Evolutionary conservation across 2,888 invertebrate species (phyloP).

Genomic region (Mimachlamys varia): DNA sequence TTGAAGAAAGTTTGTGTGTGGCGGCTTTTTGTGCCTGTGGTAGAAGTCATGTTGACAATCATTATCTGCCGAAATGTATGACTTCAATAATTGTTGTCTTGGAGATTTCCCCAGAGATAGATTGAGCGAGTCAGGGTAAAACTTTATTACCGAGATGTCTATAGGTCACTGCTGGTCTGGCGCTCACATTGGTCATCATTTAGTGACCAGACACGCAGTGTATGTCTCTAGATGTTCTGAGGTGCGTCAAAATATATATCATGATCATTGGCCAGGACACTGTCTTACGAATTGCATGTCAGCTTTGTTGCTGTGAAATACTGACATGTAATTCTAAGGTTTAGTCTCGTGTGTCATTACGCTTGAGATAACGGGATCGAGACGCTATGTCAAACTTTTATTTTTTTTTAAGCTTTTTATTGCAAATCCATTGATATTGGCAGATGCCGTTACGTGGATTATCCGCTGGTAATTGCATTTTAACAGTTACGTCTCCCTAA

Average conservation of each 20-base stretch:
- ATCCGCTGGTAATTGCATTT: not conserved
- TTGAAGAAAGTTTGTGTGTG: not conserved
- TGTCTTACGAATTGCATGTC: not conserved
- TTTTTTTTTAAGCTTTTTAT: too few relatives aligned
- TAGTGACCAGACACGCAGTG: not conserved
- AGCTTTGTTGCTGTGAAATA: not conserved
- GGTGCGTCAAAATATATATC: not conserved
- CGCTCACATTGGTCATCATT: not conserved
- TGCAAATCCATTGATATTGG: conserved; percentile 22
- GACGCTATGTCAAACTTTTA: not conserved
- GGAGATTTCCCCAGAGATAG: not conserved
- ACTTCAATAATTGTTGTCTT: not conserved
- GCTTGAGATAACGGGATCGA: not conserved
- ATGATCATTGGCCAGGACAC: not conserved
- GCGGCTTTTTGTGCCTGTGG: not conserved
- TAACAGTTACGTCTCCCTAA: not conserved
- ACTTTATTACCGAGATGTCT: not conserved
- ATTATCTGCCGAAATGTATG: not conserved
- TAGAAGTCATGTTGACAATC: not conserved
- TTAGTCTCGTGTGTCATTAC: not conserved
- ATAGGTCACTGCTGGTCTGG: not conserved
- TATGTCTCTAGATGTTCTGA: not conserved
- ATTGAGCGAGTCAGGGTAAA: not conserved
- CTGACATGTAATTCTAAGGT: not conserved
- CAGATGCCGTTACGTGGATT: not conserved